Conservation (phyloP, 2,113 vertebrate species). For the Malurus cyaneus region DNA sequence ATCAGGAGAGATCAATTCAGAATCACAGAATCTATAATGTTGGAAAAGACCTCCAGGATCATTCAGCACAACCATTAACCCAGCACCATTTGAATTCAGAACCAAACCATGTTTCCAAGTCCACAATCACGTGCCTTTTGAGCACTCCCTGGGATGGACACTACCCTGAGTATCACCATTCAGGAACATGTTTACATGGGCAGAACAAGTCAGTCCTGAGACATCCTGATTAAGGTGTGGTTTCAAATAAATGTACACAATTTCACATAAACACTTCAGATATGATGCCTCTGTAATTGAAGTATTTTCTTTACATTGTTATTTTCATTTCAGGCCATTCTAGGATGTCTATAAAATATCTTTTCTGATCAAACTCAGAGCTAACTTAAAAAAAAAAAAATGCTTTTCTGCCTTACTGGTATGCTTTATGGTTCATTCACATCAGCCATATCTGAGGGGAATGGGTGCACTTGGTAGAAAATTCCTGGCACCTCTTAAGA, state of each 20-base stretch:
- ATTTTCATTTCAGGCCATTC: background rate
- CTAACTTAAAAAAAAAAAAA: background rate
- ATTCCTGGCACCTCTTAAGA: background rate
- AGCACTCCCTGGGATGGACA: background rate
- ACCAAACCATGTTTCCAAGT: background rate
- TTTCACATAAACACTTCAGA: background rate
- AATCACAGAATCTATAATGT: background rate
- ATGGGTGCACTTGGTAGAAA: background rate
- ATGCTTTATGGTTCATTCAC: background rate
- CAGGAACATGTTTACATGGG: background rate
- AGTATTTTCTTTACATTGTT: background rate
- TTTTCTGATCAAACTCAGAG: background rate
- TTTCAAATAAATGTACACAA: background rate
- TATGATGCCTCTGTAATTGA: background rate
- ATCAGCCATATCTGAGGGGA: background rate
- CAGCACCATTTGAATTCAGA: background rate
- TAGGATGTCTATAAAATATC: background rate
- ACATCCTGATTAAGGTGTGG: background rate
- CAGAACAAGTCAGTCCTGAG: background rate
- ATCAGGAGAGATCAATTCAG: background rate
- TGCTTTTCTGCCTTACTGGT: background rate
- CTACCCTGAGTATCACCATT: rapidly evolving
- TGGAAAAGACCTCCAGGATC: background rate
- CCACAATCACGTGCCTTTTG: background rate
- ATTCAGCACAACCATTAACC: background rate